These are phyloP conservation scores for Molossus alvarezi DNA, from an alignment of 2,797 vertebrate genomes.

Conservation along the genomic window DNA sequence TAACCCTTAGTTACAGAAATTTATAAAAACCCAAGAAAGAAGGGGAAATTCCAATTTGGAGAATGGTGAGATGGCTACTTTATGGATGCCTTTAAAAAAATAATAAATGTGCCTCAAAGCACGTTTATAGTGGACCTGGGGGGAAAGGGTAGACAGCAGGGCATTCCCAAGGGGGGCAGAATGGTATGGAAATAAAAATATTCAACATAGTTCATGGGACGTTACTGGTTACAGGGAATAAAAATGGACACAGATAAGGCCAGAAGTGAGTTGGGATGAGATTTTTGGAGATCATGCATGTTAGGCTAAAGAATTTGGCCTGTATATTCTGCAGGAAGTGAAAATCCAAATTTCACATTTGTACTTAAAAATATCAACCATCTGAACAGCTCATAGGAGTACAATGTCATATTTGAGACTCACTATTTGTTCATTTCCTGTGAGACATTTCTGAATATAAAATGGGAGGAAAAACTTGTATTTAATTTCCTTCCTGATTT, in stretches of 20 bases:
- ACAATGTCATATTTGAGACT: constrained; percentile 78
- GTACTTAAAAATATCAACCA: constrained; percentile 74
- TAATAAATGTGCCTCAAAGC: background rate
- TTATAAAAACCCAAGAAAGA: constrained; percentile 59
- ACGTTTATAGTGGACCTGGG: background rate
- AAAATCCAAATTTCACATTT: constrained; percentile 70
- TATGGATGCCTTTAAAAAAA: background rate
- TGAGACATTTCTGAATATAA: constrained; percentile 79
- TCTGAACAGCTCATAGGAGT: constrained; percentile 62
- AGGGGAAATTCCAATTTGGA: background rate
- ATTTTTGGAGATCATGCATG: background rate
- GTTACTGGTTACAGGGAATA: background rate
- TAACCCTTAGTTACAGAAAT: constrained; percentile 24
- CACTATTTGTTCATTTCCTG: constrained; percentile 85
- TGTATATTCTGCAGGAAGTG: constrained; percentile 67
- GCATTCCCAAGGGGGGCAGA: background rate
- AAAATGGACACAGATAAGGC: background rate
- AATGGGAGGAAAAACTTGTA: constrained; percentile 85
- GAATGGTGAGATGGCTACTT: background rate
- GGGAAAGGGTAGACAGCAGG: background rate
- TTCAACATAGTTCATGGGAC: background rate
- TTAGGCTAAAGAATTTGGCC: constrained; percentile 34
- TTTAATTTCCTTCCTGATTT: constrained; percentile 85
- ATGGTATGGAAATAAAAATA: background rate
- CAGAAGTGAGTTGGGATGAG: background rate